Percentiles rank a stretch among this genome's conserved stretches.
Conservation (phyloP, 2,888 invertebrate genomes). For the Rhingia campestris region DNA sequence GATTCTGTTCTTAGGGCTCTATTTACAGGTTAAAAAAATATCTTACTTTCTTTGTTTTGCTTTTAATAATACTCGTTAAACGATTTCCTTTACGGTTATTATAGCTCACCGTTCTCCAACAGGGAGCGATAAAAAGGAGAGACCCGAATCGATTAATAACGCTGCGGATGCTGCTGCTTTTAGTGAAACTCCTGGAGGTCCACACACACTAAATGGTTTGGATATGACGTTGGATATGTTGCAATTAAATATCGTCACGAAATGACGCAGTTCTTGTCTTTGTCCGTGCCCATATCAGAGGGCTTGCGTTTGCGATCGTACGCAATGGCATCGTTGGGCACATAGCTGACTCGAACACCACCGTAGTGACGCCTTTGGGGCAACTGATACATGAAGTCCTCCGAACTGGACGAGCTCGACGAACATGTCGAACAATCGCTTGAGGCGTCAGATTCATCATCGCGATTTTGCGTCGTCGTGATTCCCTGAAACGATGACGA, state of each 20-base stretch:
- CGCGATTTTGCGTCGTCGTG: conserved; percentile 75
- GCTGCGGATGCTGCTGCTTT: conserved; percentile 35
- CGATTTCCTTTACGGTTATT: conserved; percentile 44
- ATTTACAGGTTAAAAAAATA: conserved; percentile 64
- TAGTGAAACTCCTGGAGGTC: conserved; percentile 49
- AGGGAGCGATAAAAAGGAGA: conserved; percentile 17
- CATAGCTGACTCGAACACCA: conserved; percentile 95
- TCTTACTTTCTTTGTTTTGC: conserved; percentile 68
- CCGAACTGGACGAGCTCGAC: conserved; percentile 92
- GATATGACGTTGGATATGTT: conserved; percentile 62
- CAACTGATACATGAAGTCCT: conserved; percentile 93
- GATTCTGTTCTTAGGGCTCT: conserved; percentile 36
- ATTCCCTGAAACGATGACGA: conserved; percentile 81
- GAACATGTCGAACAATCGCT: conserved; percentile 96
- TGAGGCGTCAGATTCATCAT: conserved; percentile 86
- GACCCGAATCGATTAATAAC: conserved; percentile 51
- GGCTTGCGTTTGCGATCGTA: conserved; percentile 89
- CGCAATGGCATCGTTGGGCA: conserved; percentile 95
- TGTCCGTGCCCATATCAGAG: conserved; percentile 82
- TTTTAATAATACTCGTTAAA: conserved; percentile 71
- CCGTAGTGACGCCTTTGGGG: conserved; percentile 93
- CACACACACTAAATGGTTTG: conserved; percentile 23
- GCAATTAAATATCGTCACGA: conserved; percentile 86
- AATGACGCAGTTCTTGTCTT: conserved; percentile 92
- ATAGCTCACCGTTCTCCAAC: not conserved